Evolutionary conservation across 2,797 vertebrate species (phyloP).

Genomic region (Agapornis canus): DNA sequence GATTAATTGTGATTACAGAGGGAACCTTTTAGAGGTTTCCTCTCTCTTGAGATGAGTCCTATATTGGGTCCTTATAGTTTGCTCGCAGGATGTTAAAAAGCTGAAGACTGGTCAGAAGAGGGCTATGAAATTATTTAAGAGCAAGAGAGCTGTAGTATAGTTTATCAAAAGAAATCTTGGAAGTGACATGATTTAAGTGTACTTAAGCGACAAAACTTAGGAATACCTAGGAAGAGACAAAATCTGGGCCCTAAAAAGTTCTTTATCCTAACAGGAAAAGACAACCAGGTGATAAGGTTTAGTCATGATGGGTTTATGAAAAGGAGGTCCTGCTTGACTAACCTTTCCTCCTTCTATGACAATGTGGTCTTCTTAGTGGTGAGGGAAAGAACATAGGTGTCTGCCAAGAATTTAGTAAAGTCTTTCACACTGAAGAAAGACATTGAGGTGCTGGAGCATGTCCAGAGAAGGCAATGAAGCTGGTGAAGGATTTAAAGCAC

Average conservation of each 20-base stretch:
- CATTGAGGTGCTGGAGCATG: not conserved
- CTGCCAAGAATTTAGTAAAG: no score
- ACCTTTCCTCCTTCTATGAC: not conserved
- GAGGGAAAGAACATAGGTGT: not conserved
- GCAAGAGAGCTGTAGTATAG: not conserved
- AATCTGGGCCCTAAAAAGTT: not conserved
- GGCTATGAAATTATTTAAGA: not conserved
- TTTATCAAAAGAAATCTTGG: not conserved
- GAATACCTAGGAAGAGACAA: not conserved
- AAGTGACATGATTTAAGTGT: not conserved
- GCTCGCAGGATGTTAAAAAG: not conserved
- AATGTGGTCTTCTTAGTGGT: not conserved
- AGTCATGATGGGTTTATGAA: not conserved
- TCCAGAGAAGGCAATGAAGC: not conserved
- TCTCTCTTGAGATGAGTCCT: not conserved
- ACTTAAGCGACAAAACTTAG: not conserved
- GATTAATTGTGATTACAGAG: not conserved
- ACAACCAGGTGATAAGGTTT: not conserved
- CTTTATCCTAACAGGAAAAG: not conserved
- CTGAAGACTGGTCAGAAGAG: not conserved
- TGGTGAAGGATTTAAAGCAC: not conserved
- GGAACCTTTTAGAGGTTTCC: not conserved
- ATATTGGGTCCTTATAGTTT: not conserved
- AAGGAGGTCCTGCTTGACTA: not conserved
- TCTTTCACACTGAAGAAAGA: not conserved